Evolutionary conservation across 2,113 vertebrate genomes (phyloP).

Genomic region (Clupea harengus): DNA sequence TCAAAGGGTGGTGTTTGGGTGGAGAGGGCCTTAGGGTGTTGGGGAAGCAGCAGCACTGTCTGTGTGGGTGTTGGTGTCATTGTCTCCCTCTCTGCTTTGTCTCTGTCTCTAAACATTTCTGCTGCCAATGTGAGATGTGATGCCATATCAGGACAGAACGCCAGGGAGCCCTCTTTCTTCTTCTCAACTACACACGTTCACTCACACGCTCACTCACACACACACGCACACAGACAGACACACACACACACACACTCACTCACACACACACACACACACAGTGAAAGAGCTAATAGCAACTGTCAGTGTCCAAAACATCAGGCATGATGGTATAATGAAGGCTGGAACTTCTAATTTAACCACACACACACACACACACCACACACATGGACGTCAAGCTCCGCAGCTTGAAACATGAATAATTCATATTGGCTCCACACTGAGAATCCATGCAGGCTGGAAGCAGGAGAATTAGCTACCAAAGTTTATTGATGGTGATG

Average conservation of each 20-base stretch:
- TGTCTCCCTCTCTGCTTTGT: no score
- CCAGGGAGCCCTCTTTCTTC: no score
- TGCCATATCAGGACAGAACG: no score
- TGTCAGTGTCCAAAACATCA: background rate
- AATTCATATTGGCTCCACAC: background rate
- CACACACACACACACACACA: background rate
- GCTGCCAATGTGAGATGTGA: no score
- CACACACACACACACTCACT: background rate
- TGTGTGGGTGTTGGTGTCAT: no score
- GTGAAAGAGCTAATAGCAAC: background rate
- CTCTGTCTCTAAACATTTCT: no score
- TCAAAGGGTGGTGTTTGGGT: no score
- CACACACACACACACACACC: conserved; percentile 2
- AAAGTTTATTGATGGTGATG: background rate
- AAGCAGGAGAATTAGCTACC: background rate
- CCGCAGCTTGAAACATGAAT: background rate
- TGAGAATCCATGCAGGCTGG: background rate
- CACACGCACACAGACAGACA: background rate
- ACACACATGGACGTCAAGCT: background rate
- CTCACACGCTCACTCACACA: background rate
- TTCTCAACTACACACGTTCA: background rate
- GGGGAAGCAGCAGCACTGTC: no score
- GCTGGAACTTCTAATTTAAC: background rate
- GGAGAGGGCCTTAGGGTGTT: no score
- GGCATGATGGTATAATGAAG: background rate